Evolutionary conservation across 2,797 vertebrate genomes (phyloP).

Genomic region (Halcyon badia): DNA sequence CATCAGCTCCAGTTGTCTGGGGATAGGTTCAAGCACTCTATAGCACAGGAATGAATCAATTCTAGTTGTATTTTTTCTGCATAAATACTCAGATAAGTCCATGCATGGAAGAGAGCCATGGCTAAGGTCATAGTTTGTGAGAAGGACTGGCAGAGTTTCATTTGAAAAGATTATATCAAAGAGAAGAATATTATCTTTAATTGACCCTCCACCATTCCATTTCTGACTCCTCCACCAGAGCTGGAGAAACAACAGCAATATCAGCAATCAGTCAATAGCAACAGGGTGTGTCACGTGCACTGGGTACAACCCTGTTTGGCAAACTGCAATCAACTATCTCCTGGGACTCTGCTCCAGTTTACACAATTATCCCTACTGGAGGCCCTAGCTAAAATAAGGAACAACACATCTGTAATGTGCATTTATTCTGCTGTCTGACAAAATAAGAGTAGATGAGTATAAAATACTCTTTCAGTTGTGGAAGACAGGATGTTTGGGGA

Average conservation of each 20-base stretch:
- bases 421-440: slow-evolving; percentile 11
- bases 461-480: neutral
- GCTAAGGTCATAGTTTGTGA: neutral
- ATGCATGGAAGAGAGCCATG: neutral
- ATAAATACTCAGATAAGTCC: neutral
- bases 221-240: neutral
- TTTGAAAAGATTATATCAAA: neutral
- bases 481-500: neutral
- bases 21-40: neutral
- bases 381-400: slow-evolving; percentile 63
- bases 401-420: slow-evolving; percentile 50
- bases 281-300: slow-evolving; percentile 12
- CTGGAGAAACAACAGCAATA: neutral
- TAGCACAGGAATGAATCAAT: neutral
- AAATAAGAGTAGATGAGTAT: neutral
- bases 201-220: neutral
- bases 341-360: slow-evolving; percentile 10
- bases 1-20: neutral
- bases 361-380: neutral
- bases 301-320: slow-evolving; percentile 26
- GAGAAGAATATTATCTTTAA: neutral
- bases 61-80: neutral
- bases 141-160: neutral
- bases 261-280: neutral
- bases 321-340: neutral